These are phyloP conservation scores for Cuculus canorus DNA, from an alignment of 2,797 vertebrate genomes.

Conservation along the genomic window DNA sequence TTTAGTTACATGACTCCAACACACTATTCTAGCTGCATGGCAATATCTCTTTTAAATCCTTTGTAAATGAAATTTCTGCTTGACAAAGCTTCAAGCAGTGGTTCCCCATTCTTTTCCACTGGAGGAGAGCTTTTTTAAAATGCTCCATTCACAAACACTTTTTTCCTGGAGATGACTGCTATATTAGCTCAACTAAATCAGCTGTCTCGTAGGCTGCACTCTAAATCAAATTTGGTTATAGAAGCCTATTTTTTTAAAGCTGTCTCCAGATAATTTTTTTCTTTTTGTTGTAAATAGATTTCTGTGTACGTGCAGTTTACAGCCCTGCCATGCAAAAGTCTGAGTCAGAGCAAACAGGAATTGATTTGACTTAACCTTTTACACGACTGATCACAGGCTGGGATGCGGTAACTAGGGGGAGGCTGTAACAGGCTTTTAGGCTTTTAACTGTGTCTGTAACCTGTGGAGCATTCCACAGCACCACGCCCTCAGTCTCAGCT, in stretches of 20 bases:
- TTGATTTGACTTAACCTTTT: background rate
- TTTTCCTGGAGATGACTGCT: background rate
- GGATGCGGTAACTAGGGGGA: background rate
- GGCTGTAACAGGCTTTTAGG: too few relatives aligned
- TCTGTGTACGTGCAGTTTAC: fast-evolving
- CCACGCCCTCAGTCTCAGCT: background rate
- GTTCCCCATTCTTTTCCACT: background rate
- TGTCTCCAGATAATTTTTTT: background rate
- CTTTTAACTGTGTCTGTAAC: background rate
- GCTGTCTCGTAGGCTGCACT: background rate
- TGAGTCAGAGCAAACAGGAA: background rate
- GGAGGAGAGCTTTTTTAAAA: background rate
- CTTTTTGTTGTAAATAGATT: background rate
- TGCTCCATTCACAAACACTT: background rate
- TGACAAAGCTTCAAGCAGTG: background rate
- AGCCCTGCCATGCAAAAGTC: background rate
- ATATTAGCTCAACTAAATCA: conserved; percentile 22
- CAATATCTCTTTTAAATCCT: background rate
- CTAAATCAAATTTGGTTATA: background rate
- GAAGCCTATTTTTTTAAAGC: background rate
- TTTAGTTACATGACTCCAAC: background rate
- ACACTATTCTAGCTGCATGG: background rate
- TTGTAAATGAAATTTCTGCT: background rate
- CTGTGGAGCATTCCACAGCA: fast-evolving
- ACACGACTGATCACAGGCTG: background rate